Evolutionary conservation across 2,797 vertebrate species (phyloP).

Genomic region (Poecilia velifera): DNA sequence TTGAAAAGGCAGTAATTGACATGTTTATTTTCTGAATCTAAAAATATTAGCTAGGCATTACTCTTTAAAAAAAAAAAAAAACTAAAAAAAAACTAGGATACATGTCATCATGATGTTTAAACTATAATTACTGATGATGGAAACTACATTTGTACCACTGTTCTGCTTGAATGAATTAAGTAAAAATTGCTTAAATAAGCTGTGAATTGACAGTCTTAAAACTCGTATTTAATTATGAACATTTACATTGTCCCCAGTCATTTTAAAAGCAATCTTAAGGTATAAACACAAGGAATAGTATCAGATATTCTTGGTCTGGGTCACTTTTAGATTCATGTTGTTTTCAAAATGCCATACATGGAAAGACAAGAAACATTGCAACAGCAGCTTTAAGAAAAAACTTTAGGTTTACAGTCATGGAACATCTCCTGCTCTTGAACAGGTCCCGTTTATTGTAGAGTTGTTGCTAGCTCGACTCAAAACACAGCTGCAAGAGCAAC

Average conservation of each 20-base stretch:
- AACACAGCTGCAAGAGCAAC: constrained; percentile 31
- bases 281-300: no score
- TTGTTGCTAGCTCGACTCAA: constrained; percentile 31
- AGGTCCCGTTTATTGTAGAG: not conserved
- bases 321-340: no score
- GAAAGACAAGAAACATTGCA: no score
- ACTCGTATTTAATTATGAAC: not conserved
- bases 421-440: not conserved
- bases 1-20: not conserved
- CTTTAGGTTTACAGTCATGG: not conserved
- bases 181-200: not conserved
- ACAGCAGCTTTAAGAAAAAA: not conserved
- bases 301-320: no score
- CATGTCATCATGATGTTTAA: not conserved
- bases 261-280: no score
- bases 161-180: not conserved
- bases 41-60: not conserved
- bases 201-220: not conserved
- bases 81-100: not conserved
- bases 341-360: no score
- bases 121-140: not conserved
- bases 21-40: not conserved
- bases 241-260: not conserved
- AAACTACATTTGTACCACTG: not conserved
- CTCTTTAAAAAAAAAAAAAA: not conserved